Percentiles rank a stretch among this genome's conserved stretches.
phyloP scores from a whole-genome alignment of 2,113 vertebrate genomes.

The Furnarius figulus region DNA sequence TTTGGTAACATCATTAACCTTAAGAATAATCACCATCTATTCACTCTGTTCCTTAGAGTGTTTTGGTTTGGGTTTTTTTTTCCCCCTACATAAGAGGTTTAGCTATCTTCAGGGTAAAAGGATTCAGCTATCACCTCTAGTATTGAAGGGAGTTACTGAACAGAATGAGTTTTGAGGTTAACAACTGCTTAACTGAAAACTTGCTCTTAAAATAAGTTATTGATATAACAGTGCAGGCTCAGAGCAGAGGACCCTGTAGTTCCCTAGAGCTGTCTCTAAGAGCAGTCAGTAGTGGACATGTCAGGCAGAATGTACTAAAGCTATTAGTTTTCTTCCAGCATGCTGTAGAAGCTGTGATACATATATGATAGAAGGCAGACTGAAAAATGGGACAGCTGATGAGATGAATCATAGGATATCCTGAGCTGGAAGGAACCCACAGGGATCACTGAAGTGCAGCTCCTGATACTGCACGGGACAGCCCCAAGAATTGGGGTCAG shows the following conservation, averaged over 20 bases:
- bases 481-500: too few relatives aligned
- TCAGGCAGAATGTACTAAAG: neutral
- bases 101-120: neutral
- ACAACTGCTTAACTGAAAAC: neutral
- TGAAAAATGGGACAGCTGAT: neutral
- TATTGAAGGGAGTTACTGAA: neutral
- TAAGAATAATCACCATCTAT: neutral
- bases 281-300: neutral
- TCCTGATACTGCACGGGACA: neutral
- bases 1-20: neutral
- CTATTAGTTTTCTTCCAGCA: neutral
- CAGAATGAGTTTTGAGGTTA: neutral
- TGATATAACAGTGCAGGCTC: rapidly evolving
- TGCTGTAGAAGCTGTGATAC: neutral
- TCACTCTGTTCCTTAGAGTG: neutral
- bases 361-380: neutral
- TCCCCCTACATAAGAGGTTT: neutral
- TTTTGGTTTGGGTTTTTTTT: neutral
- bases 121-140: neutral
- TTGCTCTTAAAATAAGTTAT: neutral
- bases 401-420: neutral
- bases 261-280: neutral
- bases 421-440: neutral
- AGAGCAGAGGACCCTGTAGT: neutral
- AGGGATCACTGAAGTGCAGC: neutral